Conservation (phyloP, 2,888 invertebrate species). For the Strigamia transsilvanica region DNA sequence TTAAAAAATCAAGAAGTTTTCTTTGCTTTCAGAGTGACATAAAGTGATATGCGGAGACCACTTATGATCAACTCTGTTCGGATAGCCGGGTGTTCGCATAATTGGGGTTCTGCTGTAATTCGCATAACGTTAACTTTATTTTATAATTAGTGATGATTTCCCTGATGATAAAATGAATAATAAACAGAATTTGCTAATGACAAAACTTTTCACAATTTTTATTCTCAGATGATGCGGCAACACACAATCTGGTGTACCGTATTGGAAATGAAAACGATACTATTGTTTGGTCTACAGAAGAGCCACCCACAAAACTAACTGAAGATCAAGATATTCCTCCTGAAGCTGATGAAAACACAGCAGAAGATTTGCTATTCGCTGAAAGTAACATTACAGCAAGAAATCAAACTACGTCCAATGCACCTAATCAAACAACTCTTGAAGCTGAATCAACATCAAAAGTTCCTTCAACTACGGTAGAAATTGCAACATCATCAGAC, state of each 20-base stretch:
- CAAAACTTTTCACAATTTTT: neutral
- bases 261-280: constrained; percentile 36
- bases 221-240: neutral
- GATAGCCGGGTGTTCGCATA: too few species aligned
- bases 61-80: too few species aligned
- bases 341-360: neutral
- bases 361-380: neutral
- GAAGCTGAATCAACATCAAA: neutral
- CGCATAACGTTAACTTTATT: too few species aligned
- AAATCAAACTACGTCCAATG: neutral
- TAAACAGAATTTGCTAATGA: too few species aligned
- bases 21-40: too few species aligned
- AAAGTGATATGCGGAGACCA: too few species aligned
- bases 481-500: neutral
- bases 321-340: neutral
- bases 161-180: too few species aligned
- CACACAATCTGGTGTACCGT: constrained; percentile 11
- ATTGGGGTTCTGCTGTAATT: too few species aligned
- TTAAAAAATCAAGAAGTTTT: too few species aligned
- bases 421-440: neutral
- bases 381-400: neutral
- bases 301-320: neutral
- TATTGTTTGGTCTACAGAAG: constrained; percentile 33
- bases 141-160: too few species aligned
- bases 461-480: neutral